Evolutionary conservation across 2,113 vertebrate genomes (phyloP).

Genomic region (human): DNA sequence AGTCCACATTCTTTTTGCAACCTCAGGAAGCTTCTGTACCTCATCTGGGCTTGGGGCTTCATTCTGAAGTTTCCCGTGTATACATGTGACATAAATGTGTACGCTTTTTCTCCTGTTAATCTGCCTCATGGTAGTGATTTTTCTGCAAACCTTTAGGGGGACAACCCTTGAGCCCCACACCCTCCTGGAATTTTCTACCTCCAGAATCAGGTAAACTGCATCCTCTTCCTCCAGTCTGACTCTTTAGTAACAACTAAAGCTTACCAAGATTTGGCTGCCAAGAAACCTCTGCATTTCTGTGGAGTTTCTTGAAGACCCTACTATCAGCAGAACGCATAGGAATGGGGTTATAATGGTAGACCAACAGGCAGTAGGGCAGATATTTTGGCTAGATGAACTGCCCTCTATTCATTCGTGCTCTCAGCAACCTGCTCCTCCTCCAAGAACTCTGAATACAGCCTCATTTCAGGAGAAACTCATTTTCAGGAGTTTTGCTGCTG

Average conservation of each 20-base stretch:
- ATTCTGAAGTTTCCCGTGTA: no score
- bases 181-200: rapidly evolving
- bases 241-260: not conserved
- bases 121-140: no score
- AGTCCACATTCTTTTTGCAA: no score
- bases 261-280: not conserved
- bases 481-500: not conserved
- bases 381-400: rapidly evolving
- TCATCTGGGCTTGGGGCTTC: no score
- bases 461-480: not conserved
- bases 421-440: rapidly evolving
- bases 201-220: not conserved
- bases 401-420: rapidly evolving
- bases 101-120: no score
- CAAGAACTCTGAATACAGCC: not conserved
- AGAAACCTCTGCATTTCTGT: not conserved
- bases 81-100: no score
- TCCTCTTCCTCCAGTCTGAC: not conserved
- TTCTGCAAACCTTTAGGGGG: no score
- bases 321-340: not conserved
- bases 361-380: rapidly evolving
- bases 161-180: not conserved
- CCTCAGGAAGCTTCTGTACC: no score
- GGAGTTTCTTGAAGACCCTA: not conserved
- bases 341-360: rapidly evolving